Evolutionary conservation across 2,797 vertebrate species (phyloP).

Genomic region (Gymnocypris eckloni): DNA sequence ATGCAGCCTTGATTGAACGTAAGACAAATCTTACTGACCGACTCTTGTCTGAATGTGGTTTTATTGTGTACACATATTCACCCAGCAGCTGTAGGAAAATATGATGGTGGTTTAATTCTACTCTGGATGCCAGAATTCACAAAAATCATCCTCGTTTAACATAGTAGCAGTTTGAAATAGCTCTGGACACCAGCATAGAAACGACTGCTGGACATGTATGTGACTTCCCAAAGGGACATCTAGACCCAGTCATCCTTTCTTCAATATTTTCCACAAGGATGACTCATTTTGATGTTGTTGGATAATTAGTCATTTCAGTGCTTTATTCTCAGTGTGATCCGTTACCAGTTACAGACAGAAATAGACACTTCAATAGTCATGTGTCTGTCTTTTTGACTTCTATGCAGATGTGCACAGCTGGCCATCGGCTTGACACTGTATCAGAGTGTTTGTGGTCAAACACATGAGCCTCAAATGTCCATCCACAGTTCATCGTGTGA

Average conservation of each 20-base stretch:
- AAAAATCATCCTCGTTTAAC: not conserved
- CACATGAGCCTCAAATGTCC: not conserved
- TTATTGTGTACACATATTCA: not conserved
- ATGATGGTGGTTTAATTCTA: not conserved
- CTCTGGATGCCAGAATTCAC: not conserved
- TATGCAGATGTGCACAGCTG: not conserved
- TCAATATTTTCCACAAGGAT: not conserved
- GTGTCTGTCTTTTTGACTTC: not conserved
- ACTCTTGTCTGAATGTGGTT: not conserved
- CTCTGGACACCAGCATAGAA: not conserved
- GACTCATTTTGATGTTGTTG: not conserved
- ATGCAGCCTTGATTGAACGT: not conserved
- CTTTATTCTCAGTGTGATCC: not conserved
- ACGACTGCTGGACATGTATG: not conserved
- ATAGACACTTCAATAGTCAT: no score
- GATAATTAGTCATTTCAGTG: not conserved
- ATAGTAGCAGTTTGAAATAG: not conserved
- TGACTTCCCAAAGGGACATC: not conserved
- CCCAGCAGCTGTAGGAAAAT: not conserved
- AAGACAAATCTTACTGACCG: not conserved
- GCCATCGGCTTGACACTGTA: not conserved
- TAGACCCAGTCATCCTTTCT: not conserved
- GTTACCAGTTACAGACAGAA: not conserved
- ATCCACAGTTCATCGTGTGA: not conserved
- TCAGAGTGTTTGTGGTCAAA: slow-evolving; percentile 1